A percentile compares a stretch with the other conserved stretches of the same genome.
Evolutionary conservation across 1,140 invertebrate genomes (phyloP).

Genomic region (Macrostomum lignano): DNA sequence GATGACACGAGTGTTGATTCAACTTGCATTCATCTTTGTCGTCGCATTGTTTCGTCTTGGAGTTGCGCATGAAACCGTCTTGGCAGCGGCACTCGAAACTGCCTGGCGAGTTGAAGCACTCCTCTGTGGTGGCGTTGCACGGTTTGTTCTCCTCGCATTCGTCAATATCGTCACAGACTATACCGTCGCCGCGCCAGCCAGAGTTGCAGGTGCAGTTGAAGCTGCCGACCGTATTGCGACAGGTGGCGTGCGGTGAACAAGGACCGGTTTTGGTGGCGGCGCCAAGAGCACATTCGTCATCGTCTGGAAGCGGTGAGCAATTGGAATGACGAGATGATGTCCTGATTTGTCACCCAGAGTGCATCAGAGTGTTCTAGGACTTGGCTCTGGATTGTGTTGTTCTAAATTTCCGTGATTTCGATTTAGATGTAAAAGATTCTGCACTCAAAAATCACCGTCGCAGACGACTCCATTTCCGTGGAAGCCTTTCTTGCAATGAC

Average conservation of each 20-base stretch:
- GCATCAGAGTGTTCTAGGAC: no score
- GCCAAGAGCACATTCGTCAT: constrained; percentile 7
- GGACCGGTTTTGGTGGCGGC: constrained; percentile 1
- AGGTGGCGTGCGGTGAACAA: constrained; percentile 7
- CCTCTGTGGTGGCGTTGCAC: neutral
- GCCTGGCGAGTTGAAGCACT: constrained; percentile 44
- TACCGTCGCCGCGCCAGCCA: constrained; percentile 5
- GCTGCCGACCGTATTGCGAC: constrained; percentile 6
- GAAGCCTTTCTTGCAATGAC: constrained; percentile 48
- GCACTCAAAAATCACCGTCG: no score
- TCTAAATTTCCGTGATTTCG: no score
- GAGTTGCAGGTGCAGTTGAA: constrained; percentile 7
- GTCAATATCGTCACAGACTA: constrained; percentile 37
- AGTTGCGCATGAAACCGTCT: constrained; percentile 30
- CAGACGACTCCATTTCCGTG: constrained; percentile 32
- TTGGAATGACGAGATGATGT: no score
- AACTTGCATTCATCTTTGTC: constrained; percentile 18
- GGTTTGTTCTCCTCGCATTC: constrained; percentile 43
- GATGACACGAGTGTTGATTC: constrained; percentile 45
- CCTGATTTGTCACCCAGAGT: no score
- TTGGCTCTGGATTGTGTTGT: no score
- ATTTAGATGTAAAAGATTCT: no score
- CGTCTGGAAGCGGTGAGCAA: constrained; percentile 6
- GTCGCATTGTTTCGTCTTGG: neutral
- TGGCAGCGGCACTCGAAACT: constrained; percentile 56